Evolutionary conservation across 2,888 invertebrate genomes (phyloP), one percentile per base, ranked within the genome.

Genomic region (Drosophila recens): DNA sequence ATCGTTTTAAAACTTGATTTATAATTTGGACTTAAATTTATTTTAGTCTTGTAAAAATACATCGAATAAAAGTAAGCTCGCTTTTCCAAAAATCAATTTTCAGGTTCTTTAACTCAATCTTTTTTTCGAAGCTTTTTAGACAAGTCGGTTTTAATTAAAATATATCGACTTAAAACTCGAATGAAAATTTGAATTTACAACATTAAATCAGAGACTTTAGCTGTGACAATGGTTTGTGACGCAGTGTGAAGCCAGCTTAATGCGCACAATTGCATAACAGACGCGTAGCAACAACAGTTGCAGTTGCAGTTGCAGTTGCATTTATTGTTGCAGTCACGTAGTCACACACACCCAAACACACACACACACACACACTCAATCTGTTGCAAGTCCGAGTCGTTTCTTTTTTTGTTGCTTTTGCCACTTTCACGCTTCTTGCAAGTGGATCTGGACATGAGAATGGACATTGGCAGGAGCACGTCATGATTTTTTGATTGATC

Each of bases 401-500:
- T 63, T 43, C 59, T 30, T 30, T 69, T 63, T 59, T 74, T 68
- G 61, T 59, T 74, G 38, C 36, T 46, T 34, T 57, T 40, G 27
- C 36, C 49, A 51, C 49, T 51, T 51, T 51, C 33, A 51, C 34
- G 52, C 52, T 36, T 53, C 52, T 53, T 53, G 52, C 52, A 53
- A 53, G 52, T 58, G 67, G 67, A 56, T 33, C 66, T 56, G 74
- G 65, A 61, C 40, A 43, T 53, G 33, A 27, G 5, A 27, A 27
- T 27, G 27, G 68, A 62, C 42, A 67, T 61, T 36, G 40, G 13
- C 42, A 42, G 27, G 43, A 61, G 51, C 58, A 80, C 69, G 81
- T 86, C 85, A 85, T 85, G 85, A 89, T 82, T 89, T 79, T 89
- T 88, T 90, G 90, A 90, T 90, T 91, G 90, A 90, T 90, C 91